These are phyloP conservation scores for Ellobium chinense DNA, from an alignment of 2,888 invertebrate species.

Conservation along the genomic window DNA sequence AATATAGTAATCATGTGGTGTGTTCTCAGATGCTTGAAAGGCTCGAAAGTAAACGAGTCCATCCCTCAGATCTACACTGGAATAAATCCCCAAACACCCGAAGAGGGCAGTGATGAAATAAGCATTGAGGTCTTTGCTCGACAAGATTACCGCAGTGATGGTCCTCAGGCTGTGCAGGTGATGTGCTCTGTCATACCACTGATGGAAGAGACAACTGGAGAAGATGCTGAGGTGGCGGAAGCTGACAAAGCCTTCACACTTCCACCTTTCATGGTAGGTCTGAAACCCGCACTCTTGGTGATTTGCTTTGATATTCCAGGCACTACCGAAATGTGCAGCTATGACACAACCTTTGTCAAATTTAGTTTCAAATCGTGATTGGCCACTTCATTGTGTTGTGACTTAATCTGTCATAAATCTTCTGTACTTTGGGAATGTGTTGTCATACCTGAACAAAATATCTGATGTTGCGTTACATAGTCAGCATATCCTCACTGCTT, in stretches of 20 bases:
- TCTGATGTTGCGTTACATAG: too few species aligned
- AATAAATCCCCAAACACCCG: background rate
- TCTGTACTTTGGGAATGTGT: too few species aligned
- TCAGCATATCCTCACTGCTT: too few species aligned
- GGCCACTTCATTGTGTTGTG: too few species aligned
- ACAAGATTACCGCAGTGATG: conserved; percentile 38
- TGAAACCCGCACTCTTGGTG: too few species aligned
- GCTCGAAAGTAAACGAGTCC: conserved; percentile 9
- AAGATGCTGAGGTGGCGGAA: background rate
- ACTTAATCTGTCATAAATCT: too few species aligned
- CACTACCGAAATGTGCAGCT: too few species aligned
- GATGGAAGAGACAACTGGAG: background rate
- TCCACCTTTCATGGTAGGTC: background rate
- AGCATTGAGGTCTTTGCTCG: conserved; percentile 22
- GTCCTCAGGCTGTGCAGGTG: conserved; percentile 18
- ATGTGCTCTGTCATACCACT: background rate
- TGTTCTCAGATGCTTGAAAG: conserved; percentile 33
- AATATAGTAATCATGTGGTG: background rate
- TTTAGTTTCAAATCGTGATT: too few species aligned
- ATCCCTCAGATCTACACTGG: conserved; percentile 28
- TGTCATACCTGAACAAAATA: too few species aligned
- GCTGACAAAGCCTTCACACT: background rate
- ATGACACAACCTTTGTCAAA: too few species aligned
- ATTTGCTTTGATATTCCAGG: too few species aligned
- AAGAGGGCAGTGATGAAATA: background rate